phyloP scores from a whole-genome alignment of 30 jellyfish, hydroid and myxozoan genomes.

The Mastigias papua region DNA sequence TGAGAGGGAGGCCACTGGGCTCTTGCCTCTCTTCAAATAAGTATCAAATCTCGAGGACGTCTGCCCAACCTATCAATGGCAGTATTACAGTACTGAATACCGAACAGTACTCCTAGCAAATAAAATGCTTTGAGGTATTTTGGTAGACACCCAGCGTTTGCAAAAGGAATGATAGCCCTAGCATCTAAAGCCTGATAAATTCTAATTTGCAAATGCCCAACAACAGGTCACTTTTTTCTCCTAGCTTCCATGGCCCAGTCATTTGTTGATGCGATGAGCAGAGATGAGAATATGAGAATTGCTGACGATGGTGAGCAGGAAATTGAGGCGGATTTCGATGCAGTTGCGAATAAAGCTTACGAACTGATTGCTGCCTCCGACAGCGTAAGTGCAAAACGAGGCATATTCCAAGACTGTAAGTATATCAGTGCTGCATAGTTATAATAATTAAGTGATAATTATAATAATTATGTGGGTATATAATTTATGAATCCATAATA shows the following conservation, averaged over 20 bases:
- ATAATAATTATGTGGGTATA: too few relatives aligned
- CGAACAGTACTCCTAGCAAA: too few relatives aligned
- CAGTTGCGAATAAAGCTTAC: constrained; percentile 37
- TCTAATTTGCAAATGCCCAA: background rate
- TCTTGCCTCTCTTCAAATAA: too few relatives aligned
- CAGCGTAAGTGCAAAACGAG: constrained; percentile 13
- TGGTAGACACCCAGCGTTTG: too few relatives aligned
- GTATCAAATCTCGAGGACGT: too few relatives aligned
- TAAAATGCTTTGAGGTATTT: too few relatives aligned
- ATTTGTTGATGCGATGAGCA: constrained; percentile 35
- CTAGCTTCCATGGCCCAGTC: constrained; percentile 22
- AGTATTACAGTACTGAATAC: too few relatives aligned
- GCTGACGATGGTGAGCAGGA: constrained; percentile 58
- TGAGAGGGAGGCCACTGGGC: too few relatives aligned
- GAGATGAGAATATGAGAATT: constrained; percentile 3
- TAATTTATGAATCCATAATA: too few relatives aligned
- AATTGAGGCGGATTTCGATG: constrained; percentile 50
- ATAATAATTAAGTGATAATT: background rate
- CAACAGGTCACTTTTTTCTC: background rate
- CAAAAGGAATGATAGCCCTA: too few relatives aligned
- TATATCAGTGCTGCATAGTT: background rate
- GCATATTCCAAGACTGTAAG: constrained; percentile 34
- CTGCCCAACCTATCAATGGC: too few relatives aligned
- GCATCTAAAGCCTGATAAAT: too few relatives aligned
- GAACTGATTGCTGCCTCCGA: constrained; percentile 21